phyloP scores from a whole-genome alignment of 1,140 invertebrate genomes.

The Coelopa frigida region DNA sequence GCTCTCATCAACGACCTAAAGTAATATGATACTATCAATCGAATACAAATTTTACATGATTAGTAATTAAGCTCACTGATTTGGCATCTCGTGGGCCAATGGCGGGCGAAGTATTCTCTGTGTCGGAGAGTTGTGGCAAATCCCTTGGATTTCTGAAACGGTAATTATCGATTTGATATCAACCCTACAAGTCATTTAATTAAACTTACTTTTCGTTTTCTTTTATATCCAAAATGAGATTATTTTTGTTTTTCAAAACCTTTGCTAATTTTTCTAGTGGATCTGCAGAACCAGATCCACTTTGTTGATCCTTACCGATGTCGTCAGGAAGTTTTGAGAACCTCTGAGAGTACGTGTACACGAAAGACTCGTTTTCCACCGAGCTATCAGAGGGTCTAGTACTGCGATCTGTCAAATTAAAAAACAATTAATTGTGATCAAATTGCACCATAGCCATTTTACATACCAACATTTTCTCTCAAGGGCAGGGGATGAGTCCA shows the following conservation, averaged over 20 bases:
- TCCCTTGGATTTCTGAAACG: constrained; percentile 24
- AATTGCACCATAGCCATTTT: not conserved
- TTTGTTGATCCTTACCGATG: constrained; percentile 5
- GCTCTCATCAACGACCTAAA: constrained; percentile 59
- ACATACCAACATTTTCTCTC: constrained; percentile 39
- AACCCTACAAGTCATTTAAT: not conserved
- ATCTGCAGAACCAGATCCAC: constrained; percentile 4
- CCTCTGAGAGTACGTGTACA: constrained; percentile 51
- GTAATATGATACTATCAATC: constrained; percentile 16
- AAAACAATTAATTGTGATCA: not conserved
- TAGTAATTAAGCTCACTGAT: no score
- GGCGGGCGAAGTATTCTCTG: constrained; percentile 43
- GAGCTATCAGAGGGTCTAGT: constrained; percentile 49
- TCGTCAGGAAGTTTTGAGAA: constrained; percentile 50
- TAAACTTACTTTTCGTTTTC: constrained; percentile 37
- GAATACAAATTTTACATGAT: not conserved
- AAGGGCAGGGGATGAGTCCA: constrained; percentile 45
- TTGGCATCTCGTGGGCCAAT: constrained; percentile 33
- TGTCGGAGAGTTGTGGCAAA: constrained; percentile 40
- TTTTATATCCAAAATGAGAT: constrained; percentile 40
- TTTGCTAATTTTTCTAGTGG: constrained; percentile 32
- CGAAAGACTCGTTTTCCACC: constrained; percentile 51
- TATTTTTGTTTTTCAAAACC: constrained; percentile 39
- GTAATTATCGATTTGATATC: no score
- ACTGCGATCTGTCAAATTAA: constrained; percentile 31